Percentiles rank a stretch among this genome's conserved stretches.
These are phyloP conservation scores for Kryptolebias ocellatus DNA, from an alignment of 2,797 vertebrate species.

Conservation along the genomic window DNA sequence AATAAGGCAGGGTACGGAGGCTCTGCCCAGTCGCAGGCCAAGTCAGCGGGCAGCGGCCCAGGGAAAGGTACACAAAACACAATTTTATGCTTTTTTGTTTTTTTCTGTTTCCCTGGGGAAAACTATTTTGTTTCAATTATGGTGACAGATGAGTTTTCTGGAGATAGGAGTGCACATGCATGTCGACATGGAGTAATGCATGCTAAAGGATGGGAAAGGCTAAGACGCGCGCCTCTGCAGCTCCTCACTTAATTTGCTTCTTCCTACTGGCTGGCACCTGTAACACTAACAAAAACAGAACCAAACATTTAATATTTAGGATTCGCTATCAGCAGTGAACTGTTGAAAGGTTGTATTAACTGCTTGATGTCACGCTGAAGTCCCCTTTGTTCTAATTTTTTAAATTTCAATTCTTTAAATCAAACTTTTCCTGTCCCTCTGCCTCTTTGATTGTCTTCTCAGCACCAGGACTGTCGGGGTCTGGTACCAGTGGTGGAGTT, in stretches of 20 bases:
- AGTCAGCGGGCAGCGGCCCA: conserved; percentile 89
- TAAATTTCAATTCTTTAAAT: conserved; percentile 8
- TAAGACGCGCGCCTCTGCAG: conserved; percentile 47
- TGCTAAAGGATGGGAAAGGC: conserved; percentile 34
- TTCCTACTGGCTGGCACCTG: conserved; percentile 69
- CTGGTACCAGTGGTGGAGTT: conserved; percentile 86
- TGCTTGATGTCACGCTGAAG: conserved; percentile 17
- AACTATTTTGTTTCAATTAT: conserved; percentile 47
- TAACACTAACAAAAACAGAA: conserved; percentile 67
- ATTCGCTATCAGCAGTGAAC: conserved; percentile 23
- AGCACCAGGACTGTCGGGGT: conserved; percentile 80
- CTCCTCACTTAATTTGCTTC: conserved; percentile 66
- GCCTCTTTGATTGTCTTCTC: conserved; percentile 23
- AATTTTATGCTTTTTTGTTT: conserved; percentile 27
- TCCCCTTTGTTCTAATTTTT: neutral
- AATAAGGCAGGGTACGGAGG: conserved; percentile 94
- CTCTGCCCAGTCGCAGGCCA: conserved; percentile 92
- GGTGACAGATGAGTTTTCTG: conserved; percentile 53
- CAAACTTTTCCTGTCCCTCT: conserved; percentile 2
- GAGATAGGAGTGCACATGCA: conserved; percentile 66
- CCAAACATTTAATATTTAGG: conserved; percentile 28
- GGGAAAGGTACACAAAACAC: conserved; percentile 90
- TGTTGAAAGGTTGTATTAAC: conserved; percentile 34
- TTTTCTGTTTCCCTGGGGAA: neutral
- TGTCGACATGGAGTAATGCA: conserved; percentile 34